A percentile compares a stretch with the other conserved stretches of the same genome.
Evolutionary conservation across 2,888 invertebrate genomes (phyloP).

Genomic region (Agapostemon virescens): DNA sequence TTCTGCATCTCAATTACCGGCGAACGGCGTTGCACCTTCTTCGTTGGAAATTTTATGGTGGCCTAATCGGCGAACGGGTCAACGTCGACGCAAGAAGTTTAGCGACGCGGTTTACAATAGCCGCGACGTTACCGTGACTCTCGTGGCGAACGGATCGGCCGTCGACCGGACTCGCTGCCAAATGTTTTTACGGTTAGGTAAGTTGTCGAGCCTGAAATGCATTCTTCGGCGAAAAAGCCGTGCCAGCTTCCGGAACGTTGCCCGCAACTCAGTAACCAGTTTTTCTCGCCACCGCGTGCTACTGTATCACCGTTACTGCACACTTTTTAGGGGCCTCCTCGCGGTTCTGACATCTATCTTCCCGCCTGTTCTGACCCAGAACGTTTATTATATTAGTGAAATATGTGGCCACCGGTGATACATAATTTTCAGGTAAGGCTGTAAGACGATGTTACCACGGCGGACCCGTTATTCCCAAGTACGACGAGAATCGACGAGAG

Average conservation of each 20-base stretch:
- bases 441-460: neutral
- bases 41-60: conserved; percentile 28
- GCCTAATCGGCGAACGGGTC: neutral
- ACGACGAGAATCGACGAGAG: neutral
- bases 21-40: conserved; percentile 5
- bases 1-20: conserved; percentile 37
- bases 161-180: conserved; percentile 36
- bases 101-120: conserved; percentile 8
- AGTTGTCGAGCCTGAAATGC: conserved; percentile 35
- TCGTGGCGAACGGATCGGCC: conserved; percentile 14
- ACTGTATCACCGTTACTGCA: conserved; percentile 29
- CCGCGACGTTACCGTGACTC: neutral
- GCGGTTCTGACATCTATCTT: conserved; percentile 17
- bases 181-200: conserved; percentile 54
- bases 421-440: neutral
- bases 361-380: conserved; percentile 8
- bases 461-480: neutral
- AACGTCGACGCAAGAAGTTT: conserved; percentile 6
- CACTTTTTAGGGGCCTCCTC: conserved; percentile 16
- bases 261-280: conserved; percentile 40
- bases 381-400: neutral
- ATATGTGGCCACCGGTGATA: neutral
- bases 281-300: neutral
- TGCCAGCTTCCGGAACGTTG: conserved; percentile 39
- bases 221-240: conserved; percentile 49